These are phyloP conservation scores for Hydroisotoma schaefferi DNA, from an alignment of 2,888 invertebrate species.

Conservation along the genomic window DNA sequence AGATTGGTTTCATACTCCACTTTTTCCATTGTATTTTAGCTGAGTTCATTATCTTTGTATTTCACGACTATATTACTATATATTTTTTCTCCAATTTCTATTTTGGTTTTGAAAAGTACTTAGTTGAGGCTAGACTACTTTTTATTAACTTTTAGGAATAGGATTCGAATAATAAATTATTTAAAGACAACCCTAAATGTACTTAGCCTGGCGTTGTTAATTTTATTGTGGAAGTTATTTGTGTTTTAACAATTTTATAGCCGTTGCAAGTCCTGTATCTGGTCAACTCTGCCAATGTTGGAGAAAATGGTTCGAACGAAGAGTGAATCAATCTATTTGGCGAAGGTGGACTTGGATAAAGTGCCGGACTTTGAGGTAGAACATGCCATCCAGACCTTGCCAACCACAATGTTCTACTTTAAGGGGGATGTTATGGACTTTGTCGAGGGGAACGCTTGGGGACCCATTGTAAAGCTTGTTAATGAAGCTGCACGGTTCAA, in stretches of 20 bases:
- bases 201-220: too few relatives aligned
- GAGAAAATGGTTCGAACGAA: slow-evolving; percentile 10
- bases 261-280: slow-evolving; percentile 7
- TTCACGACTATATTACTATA: too few relatives aligned
- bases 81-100: too few relatives aligned
- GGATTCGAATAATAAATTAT: too few relatives aligned
- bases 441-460: slow-evolving; percentile 18
- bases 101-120: too few relatives aligned
- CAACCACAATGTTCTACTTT: slow-evolving; percentile 15
- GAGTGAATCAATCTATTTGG: slow-evolving; percentile 3
- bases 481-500: slow-evolving; percentile 14
- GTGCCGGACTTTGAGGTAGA: slow-evolving; percentile 10
- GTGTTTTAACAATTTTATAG: background rate
- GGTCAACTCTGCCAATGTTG: slow-evolving; percentile 9
- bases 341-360: slow-evolving; percentile 21
- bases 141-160: too few relatives aligned
- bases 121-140: too few relatives aligned
- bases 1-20: too few relatives aligned
- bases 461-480: slow-evolving; percentile 17
- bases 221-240: too few relatives aligned
- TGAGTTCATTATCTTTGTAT: too few relatives aligned
- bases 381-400: slow-evolving; percentile 12
- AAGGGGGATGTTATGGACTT: slow-evolving; percentile 18
- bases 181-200: too few relatives aligned
- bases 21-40: too few relatives aligned